A percentile compares a stretch with the other conserved stretches of the same genome.
phyloP scores from a whole-genome alignment of 2,113 vertebrate species.

The Urocolius indicus region DNA sequence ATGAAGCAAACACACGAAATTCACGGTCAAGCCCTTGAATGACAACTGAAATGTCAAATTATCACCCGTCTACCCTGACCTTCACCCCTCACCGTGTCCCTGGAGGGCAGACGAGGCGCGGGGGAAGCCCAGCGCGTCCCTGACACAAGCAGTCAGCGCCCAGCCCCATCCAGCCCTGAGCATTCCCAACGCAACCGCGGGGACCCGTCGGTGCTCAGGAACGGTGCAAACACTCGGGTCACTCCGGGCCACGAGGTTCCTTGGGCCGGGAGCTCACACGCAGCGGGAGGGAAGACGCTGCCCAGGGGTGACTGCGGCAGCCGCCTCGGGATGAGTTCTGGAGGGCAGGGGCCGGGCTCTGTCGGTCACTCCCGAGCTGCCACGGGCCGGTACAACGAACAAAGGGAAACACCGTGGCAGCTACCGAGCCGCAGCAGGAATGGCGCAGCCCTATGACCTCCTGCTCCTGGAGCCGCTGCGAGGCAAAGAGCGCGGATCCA shows the following conservation, averaged over 20 bases:
- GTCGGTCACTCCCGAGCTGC: neutral
- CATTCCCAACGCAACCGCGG: no score
- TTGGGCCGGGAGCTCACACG: neutral
- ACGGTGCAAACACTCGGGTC: neutral
- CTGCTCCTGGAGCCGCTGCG: neutral
- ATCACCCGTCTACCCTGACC: no score
- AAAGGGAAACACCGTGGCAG: neutral
- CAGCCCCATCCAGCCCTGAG: neutral
- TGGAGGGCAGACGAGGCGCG: neutral
- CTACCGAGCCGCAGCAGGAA: neutral
- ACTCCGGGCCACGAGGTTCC: neutral
- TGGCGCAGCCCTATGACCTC: neutral
- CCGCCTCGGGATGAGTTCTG: neutral
- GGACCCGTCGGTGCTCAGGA: no score
- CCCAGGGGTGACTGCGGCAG: neutral
- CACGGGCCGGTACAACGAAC: neutral
- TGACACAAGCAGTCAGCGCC: neutral
- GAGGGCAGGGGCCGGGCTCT: neutral
- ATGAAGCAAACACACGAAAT: fast-evolving
- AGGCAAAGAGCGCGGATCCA: no score
- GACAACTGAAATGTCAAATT: no score
- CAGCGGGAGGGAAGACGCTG: neutral
- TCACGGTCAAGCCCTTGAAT: fast-evolving
- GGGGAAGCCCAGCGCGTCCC: neutral
- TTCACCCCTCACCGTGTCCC: no score